These are phyloP conservation scores for Charaxes varanes DNA, from an alignment of 1,140 invertebrate species.

Conservation along the genomic window DNA sequence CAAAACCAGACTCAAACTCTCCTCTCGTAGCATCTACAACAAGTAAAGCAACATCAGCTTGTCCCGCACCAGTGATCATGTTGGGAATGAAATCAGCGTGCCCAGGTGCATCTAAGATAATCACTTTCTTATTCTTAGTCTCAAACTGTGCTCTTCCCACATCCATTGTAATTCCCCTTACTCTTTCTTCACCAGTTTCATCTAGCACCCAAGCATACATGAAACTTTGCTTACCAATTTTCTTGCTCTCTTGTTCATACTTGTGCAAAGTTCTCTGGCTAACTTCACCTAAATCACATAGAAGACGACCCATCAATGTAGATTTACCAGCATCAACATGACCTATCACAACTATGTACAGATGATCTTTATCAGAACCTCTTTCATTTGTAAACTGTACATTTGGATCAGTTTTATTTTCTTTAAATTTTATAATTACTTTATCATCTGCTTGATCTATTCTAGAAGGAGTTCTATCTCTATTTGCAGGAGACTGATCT, in stretches of 20 bases:
- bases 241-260: conserved; percentile 98
- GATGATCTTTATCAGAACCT: conserved; percentile 84
- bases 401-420: conserved; percentile 75
- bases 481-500: conserved; percentile 77
- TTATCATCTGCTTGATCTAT: conserved; percentile 43
- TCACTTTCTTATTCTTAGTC: conserved; percentile 89
- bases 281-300: conserved; percentile 93
- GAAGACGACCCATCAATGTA: conserved; percentile 96
- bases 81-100: conserved; percentile 99
- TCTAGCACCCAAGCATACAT: conserved; percentile 99
- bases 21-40: conserved; percentile 97
- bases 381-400: conserved; percentile 84
- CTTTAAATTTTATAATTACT: conserved; percentile 57
- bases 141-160: conserved; percentile 95
- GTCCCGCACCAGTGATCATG: conserved; percentile 98
- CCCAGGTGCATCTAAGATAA: conserved; percentile 96
- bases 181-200: conserved; percentile 98
- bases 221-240: conserved; percentile 98
- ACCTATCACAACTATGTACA: conserved; percentile 97
- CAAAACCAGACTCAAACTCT: conserved; percentile 99
- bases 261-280: conserved; percentile 95
- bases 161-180: conserved; percentile 94
- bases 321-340: conserved; percentile 99
- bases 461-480: conserved; percentile 64
- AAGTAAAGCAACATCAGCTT: conserved; percentile 96